Evolutionary conservation across 2,113 vertebrate species (phyloP), one percentile per base, ranked within the genome.

Genomic region (Oreocharis arfaki): DNA sequence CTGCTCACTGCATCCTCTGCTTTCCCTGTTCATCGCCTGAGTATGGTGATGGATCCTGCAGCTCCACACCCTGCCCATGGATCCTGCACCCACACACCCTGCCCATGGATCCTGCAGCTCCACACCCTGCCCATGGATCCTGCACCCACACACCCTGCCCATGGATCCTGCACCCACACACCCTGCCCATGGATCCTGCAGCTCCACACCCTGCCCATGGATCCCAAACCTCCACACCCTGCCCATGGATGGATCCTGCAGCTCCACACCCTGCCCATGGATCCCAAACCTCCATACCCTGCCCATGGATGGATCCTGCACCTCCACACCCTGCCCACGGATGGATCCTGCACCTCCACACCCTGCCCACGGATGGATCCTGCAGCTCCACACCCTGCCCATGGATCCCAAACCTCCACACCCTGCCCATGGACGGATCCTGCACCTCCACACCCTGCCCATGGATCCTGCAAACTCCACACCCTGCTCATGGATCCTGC

Each of bases 41-140:
- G 5, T 13, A 1, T n/a, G 59, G n/a, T 13, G 26, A 27, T 27
- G 39, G 39, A 55, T 37, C 57, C 80, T 52, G 16, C 11, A 13
- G 27, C 1, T 28, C 22, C 26, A 4, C 10, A 30, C 4, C 11
- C 12, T 6, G 3, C 20, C 23, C 6, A 1, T 0, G 1, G 42
- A 42, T 42, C 42, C 42, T 42, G 39, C 13, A 55, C 59, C 22
- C 35, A 6, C 1, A 5, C 10, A 4, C 1, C 22, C 32, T 13
- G 6, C 26, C 1, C 39, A 44, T 13, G 16, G 44, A 35, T 68
- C 44, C n/a, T 61, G 2, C 44, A 44, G 57, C 12, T 44, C 7
- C 1, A 15, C 11, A 4, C 6, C 44, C 44, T 33, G 32, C 33
- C 11, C 8, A 1, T 1, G 1, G 65, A 37, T 49, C 65, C 69